Evolutionary conservation across 2,797 vertebrate genomes (phyloP).

Genomic region (Squalus acanthias): DNA sequence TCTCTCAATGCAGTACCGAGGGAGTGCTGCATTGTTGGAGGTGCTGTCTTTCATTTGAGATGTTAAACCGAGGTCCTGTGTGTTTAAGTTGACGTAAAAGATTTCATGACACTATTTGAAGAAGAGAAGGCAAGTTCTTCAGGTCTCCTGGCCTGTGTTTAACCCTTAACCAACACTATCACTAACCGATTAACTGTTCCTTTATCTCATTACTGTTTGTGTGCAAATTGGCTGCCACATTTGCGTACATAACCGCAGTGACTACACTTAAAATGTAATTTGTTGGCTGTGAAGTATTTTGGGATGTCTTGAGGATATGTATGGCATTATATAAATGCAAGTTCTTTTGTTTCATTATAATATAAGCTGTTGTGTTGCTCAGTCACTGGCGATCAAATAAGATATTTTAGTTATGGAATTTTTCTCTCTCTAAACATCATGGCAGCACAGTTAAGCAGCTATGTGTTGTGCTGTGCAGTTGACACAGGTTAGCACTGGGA

Average conservation of each 20-base stretch:
- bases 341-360: not conserved
- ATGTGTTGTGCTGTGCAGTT: not conserved
- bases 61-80: not conserved
- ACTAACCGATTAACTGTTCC: not conserved
- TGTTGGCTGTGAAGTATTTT: not conserved
- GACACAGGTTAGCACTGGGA: not conserved
- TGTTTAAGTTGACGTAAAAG: not conserved
- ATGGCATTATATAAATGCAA: not conserved
- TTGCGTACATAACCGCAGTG: not conserved
- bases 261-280: not conserved
- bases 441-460: not conserved
- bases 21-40: not conserved
- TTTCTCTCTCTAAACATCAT: not conserved
- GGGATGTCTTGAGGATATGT: not conserved
- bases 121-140: not conserved
- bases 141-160: not conserved
- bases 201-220: not conserved
- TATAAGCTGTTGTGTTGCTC: not conserved
- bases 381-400: not conserved
- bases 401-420: not conserved
- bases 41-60: not conserved
- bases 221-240: not conserved
- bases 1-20: not conserved
- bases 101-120: not conserved
- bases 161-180: not conserved